Evolutionary conservation across 2,113 vertebrate genomes (phyloP).

Genomic region (Pomatostomus ruficeps): DNA sequence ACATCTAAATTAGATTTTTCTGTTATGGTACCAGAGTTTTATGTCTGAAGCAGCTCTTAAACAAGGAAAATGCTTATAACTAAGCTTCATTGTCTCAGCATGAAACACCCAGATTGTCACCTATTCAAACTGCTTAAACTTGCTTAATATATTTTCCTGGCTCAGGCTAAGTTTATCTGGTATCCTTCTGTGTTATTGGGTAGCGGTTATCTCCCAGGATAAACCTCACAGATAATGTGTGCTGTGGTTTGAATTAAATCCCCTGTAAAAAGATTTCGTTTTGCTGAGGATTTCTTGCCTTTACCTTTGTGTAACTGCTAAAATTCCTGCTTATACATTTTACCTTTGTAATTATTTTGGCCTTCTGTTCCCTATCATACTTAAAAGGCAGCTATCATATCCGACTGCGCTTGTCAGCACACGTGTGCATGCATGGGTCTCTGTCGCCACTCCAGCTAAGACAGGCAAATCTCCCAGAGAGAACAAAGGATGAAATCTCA

Average conservation of each 20-base stretch:
- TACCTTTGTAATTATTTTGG: neutral
- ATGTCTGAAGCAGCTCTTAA: neutral
- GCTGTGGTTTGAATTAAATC: neutral
- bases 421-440: accelerated
- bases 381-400: neutral
- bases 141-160: neutral
- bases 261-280: neutral
- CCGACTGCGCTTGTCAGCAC: accelerated
- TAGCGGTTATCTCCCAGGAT: neutral
- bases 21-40: neutral
- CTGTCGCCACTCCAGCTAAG: neutral
- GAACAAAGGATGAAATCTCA: neutral
- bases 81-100: neutral
- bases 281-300: neutral
- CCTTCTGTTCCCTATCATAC: neutral
- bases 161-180: neutral
- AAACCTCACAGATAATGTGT: neutral
- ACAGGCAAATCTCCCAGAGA: neutral
- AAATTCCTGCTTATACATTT: neutral
- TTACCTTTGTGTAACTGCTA: neutral
- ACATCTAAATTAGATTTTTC: neutral
- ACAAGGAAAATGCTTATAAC: neutral
- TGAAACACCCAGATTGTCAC: neutral
- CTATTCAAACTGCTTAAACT: neutral
- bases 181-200: neutral